Evolutionary conservation across 2,888 invertebrate genomes (phyloP), one percentile per base, ranked within the genome.

Genomic region (Heliconius cydno): DNA sequence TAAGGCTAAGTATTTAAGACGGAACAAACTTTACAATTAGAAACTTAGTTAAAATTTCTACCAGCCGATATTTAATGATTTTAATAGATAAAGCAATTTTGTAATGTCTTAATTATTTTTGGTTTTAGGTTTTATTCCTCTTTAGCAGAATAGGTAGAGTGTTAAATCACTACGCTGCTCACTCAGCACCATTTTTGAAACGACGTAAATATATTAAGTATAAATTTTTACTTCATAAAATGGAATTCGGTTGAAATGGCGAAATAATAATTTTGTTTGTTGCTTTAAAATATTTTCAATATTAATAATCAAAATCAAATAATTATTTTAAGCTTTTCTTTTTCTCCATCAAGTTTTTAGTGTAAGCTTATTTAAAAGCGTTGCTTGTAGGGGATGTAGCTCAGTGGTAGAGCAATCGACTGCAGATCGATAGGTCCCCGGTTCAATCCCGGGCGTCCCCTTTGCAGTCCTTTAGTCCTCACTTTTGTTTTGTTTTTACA

Each of bases 371-470:
- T 57, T 13, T 25, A 25, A 52, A n/a, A 0, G 0, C 2, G 34
- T 41, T n/a, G 15, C 6, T 4, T 41, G 1, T 15, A 63, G 84
- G 85, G 85, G 85, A 85, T 84, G 85, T 86, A 86, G 85, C 85
- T 85, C 85, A 86, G 85, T 85, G 94, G 93, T 85, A 94, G 94
- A 94, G 94, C 94, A 94, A 92, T 94, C 93, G 94, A 94, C 94
- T 94, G 94, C 94, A 94, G 94, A 93, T 94, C 94, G 94, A 93
- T 93, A 93, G 94, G 94, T 85, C 94, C 91, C 93, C 89, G 92
- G 94, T 94, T 94, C 93, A 93, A 93, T 89, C 91, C 93, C 93
- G 92, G 92, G 92, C 92, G 92, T 92, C 92, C 93, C 92, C 93
- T 93, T 10, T 0, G 0, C 7, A 0, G 22, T 9, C 0, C 3